Base-by-base conservation (phyloP, 2,888 invertebrate genomes). In the Nemoura dubitans region DNA sequence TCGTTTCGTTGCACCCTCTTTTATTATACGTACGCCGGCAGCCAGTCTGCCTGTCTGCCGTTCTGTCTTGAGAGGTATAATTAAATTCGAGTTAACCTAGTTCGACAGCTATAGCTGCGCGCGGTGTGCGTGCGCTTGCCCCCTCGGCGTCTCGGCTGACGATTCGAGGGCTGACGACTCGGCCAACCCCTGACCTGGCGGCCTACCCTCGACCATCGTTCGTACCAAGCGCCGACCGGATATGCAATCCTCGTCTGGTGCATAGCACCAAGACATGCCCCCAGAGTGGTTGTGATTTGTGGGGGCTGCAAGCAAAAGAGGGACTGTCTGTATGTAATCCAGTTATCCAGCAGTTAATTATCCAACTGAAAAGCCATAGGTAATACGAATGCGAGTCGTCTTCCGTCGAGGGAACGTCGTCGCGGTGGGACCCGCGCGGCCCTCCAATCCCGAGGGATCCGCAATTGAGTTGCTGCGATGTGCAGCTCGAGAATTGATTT, bases 261-360 rank as follows among this genome's bases (percentile, higher is more conserved):
- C 83, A 43, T 36, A 83, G 6, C 1, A 43, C 83, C 26, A 36
- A 30, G 21, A 59, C 59, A 59, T 59, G 59, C 59, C 82, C n/a
- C 29, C 16, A 78, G 28, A 78, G 78, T 7, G 1, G 30, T n/a
- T n/a, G 82, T 42, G 83, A 83, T 83, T 42, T 83, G 83, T 83
- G 10, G 3, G 82, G 29, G 83, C 42, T 83, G 26, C 83, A 36
- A 36, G 36, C 36, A 36, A 36, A 36, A 36, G 36, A 36, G 36
- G 36, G 36, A 6, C n/a, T n/a, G n/a, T 36, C 5, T 59, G 81
- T 42, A 28, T 42, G 42, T 86, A 86, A 86, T 86, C 86, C 77
- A 86, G 84, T 86, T 86, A 84, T 77, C 77, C 26, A 42, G 42
- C 28, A 84, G 84, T 86, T 86, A 86, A 86, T 86, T 86, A 86